These are phyloP conservation scores for Myotis brandtii DNA, from an alignment of 2,113 vertebrate genomes.

Conservation along the genomic window DNA sequence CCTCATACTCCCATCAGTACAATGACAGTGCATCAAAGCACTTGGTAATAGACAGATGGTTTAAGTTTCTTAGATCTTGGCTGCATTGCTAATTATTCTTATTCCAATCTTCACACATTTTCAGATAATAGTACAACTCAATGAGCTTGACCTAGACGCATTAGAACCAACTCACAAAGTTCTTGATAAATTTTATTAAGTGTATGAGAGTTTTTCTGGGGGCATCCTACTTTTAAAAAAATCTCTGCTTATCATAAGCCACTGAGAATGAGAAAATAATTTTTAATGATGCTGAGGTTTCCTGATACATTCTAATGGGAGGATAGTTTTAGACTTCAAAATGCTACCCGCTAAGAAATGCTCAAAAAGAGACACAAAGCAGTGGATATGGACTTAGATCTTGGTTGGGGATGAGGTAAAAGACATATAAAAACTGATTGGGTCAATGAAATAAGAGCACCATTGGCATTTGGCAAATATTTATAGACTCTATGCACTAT, in stretches of 20 bases:
- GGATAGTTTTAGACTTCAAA: neutral
- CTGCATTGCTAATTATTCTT: neutral
- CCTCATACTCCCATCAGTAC: neutral
- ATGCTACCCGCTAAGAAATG: neutral
- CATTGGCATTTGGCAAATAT: neutral
- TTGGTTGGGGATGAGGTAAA: neutral
- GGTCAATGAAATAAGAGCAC: neutral
- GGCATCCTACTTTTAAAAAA: neutral
- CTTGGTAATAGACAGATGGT: neutral
- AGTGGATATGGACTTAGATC: neutral
- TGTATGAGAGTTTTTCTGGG: neutral
- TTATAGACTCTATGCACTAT: neutral
- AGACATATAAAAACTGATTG: neutral
- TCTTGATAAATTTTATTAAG: neutral
- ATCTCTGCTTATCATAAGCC: neutral
- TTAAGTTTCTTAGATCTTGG: neutral
- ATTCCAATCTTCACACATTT: slow-evolving; percentile 17
- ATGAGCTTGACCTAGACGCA: neutral
- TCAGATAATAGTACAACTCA: neutral
- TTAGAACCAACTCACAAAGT: neutral
- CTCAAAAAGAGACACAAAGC: neutral
- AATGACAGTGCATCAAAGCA: neutral
- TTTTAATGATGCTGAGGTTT: neutral
- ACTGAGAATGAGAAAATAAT: neutral
- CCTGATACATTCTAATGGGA: neutral